Percentiles rank a stretch among this genome's conserved stretches.
phyloP scores from a whole-genome alignment of 1,140 invertebrate genomes.

The Drosophila seguyi region DNA sequence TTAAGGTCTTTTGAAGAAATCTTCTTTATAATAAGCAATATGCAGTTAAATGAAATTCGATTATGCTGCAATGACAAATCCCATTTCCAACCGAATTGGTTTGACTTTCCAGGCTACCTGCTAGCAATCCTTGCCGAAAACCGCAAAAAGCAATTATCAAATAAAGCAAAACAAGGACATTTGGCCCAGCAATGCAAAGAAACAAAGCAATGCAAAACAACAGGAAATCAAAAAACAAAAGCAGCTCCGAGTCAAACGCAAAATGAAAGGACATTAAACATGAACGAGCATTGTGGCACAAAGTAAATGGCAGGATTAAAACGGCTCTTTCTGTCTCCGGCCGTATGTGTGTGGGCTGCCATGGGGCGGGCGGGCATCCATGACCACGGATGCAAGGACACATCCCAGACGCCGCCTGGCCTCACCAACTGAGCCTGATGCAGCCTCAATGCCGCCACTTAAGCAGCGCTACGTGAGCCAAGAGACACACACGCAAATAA shows the following conservation, averaged over 20 bases:
- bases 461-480: conserved; percentile 70
- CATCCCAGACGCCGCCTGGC: neutral
- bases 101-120: neutral
- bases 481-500: conserved; percentile 66
- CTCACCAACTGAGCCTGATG: conserved; percentile 11
- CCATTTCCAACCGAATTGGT: neutral
- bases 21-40: too few relatives aligned
- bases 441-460: conserved; percentile 72
- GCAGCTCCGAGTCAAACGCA: conserved; percentile 47
- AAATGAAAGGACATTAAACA: conserved; percentile 62
- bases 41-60: neutral
- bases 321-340: conserved; percentile 26
- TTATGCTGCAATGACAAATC: neutral
- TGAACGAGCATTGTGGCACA: conserved; percentile 39
- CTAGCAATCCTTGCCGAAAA: conserved; percentile 16
- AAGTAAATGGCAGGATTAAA: conserved; percentile 59
- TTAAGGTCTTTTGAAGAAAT: neutral
- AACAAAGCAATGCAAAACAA: conserved; percentile 35
- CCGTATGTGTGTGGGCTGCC: conserved; percentile 29
- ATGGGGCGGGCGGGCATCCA: neutral
- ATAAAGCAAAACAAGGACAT: conserved; percentile 38
- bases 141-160: conserved; percentile 62
- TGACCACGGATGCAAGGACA: conserved; percentile 21
- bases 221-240: conserved; percentile 52
- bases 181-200: conserved; percentile 34